Evolutionary conservation across 2,797 vertebrate species (phyloP).

Genomic region (Molossus molossus): DNA sequence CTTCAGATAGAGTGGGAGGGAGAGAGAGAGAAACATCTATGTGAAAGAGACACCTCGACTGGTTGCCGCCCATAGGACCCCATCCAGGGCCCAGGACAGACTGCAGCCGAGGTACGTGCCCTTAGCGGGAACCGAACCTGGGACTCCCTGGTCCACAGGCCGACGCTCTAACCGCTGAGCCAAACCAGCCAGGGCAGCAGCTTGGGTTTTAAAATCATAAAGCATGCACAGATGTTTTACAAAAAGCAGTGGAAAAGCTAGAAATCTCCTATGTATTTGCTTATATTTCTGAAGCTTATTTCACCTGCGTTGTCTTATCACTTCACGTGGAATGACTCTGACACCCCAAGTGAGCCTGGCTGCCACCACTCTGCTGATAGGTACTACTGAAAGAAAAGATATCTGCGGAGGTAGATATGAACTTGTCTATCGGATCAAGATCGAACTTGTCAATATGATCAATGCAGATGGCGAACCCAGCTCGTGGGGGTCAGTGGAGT

Average conservation of each 20-base stretch:
- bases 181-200: background rate
- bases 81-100: no score
- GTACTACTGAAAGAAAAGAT: background rate
- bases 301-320: slow-evolving; percentile 3
- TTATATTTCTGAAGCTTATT: slow-evolving; percentile 47
- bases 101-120: no score
- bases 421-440: no score
- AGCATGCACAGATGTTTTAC: slow-evolving; percentile 55
- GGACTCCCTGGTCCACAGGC: no score
- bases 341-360: background rate
- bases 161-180: no score
- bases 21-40: no score
- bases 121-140: no score
- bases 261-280: slow-evolving; percentile 19
- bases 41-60: no score
- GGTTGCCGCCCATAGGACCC: no score
- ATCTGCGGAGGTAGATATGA: fast-evolving
- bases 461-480: fast-evolving
- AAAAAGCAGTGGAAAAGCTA: slow-evolving; percentile 66
- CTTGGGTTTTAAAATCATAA: slow-evolving; percentile 37
- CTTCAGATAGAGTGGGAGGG: no score
- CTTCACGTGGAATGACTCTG: background rate
- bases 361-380: background rate
- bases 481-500: background rate
- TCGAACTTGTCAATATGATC: no score